Conservation (phyloP, 1,140 invertebrate genomes). For the Dendroctonus ponderosae region DNA sequence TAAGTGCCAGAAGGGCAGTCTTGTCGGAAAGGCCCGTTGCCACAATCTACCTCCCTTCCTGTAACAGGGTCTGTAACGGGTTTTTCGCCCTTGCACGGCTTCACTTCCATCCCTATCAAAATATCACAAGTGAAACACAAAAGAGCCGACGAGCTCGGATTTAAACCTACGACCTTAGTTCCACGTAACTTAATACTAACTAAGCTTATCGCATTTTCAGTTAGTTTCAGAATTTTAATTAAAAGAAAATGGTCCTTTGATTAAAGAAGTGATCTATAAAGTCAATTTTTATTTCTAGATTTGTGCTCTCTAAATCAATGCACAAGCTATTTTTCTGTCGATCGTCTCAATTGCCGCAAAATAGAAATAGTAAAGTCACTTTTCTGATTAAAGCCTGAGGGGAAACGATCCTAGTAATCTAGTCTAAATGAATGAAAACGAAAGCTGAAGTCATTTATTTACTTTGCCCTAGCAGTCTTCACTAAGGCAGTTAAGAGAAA, state of each 20-base stretch:
- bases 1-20: slow-evolving; percentile 80
- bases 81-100: slow-evolving; percentile 80
- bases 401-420: no score
- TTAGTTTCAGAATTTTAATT: no score
- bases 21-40: slow-evolving; percentile 71
- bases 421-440: slow-evolving; percentile 18
- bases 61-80: slow-evolving; percentile 70
- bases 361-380: no score
- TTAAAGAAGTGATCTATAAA: no score
- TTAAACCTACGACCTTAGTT: slow-evolving; percentile 23
- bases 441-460: slow-evolving; percentile 22
- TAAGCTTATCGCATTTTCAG: no score
- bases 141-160: slow-evolving; percentile 14
- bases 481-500: slow-evolving; percentile 28
- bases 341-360: no score
- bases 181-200: neutral
- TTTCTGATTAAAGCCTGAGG: no score
- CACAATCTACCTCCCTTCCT: slow-evolving; percentile 79
- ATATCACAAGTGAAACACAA: slow-evolving; percentile 25
- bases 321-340: no score
- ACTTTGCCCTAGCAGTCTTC: slow-evolving; percentile 23
- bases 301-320: no score
- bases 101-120: slow-evolving; percentile 72
- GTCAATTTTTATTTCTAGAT: no score
- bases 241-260: no score